These are phyloP conservation scores for Vultur gryphus DNA, from an alignment of 2,797 vertebrate species.

Conservation along the genomic window DNA sequence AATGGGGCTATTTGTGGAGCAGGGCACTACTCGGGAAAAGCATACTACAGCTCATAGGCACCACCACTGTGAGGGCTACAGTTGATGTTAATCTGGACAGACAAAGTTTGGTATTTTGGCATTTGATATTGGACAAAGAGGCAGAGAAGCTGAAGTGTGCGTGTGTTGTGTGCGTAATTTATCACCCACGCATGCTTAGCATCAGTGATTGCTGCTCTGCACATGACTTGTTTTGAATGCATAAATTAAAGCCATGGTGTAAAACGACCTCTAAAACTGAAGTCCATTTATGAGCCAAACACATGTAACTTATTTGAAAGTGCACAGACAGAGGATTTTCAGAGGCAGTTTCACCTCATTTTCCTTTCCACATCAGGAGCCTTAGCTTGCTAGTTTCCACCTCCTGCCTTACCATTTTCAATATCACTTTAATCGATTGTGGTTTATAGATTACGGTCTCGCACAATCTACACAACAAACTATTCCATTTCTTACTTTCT, in stretches of 20 bases:
- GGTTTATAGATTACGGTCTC: conserved; percentile 48
- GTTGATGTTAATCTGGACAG: background rate
- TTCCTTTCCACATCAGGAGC: background rate
- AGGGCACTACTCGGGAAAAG: background rate
- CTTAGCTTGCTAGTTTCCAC: background rate
- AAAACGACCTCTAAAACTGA: conserved; percentile 12
- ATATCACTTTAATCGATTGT: conserved; percentile 28
- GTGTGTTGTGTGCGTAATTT: background rate
- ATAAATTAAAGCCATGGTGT: conserved; percentile 25
- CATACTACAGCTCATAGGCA: background rate
- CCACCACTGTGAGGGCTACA: background rate
- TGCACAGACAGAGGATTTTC: background rate
- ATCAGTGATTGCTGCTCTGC: background rate
- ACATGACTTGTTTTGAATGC: conserved; percentile 23
- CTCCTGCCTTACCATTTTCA: conserved; percentile 25
- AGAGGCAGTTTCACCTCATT: conserved; percentile 11
- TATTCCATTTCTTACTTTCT: conserved; percentile 50
- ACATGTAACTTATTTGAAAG: background rate
- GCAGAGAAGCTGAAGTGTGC: background rate
- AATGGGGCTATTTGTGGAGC: background rate
- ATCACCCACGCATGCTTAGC: conserved; percentile 4
- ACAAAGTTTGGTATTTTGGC: background rate
- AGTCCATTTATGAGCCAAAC: background rate
- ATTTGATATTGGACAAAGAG: background rate
- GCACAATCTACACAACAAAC: conserved; percentile 22